phyloP scores from a whole-genome alignment of 30 jellyfish, hydroid and myxozoan genomes.

The Aurelia sp. region DNA sequence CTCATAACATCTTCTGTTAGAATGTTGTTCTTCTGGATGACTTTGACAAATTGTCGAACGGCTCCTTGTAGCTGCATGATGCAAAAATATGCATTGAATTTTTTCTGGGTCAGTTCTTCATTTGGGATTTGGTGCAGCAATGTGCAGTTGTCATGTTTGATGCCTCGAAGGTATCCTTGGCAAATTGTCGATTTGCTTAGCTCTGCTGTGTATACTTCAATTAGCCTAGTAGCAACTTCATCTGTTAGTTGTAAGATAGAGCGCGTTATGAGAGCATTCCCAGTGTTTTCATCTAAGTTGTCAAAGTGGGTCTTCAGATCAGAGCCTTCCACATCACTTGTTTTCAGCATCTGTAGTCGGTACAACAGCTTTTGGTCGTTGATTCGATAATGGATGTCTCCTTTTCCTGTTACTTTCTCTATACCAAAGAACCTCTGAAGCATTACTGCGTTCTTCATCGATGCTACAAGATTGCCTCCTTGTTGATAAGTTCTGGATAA shows the following conservation, averaged over 20 bases:
- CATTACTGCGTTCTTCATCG: constrained; percentile 21
- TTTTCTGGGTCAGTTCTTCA: not conserved
- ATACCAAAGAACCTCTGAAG: constrained; percentile 41
- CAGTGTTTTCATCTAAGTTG: constrained; percentile 1
- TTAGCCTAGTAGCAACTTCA: constrained; percentile 7
- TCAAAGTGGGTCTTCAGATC: constrained; percentile 7
- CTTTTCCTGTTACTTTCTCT: constrained; percentile 10
- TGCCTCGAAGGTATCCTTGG: constrained; percentile 21
- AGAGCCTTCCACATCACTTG: not conserved
- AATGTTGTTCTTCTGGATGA: not conserved
- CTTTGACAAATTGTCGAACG: constrained; percentile 1
- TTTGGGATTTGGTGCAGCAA: constrained; percentile 28
- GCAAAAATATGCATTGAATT: constrained; percentile 40
- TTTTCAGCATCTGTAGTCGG: constrained; percentile 2
- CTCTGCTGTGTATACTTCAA: constrained; percentile 7
- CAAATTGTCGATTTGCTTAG: constrained; percentile 4
- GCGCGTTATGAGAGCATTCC: constrained; percentile 11
- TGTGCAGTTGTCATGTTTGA: constrained; percentile 30
- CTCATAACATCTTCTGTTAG: not conserved
- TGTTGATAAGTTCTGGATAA: constrained; percentile 23
- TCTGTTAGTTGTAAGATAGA: constrained; percentile 6
- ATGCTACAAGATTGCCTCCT: not conserved
- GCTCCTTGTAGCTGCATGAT: constrained; percentile 47
- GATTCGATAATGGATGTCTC: constrained; percentile 4
- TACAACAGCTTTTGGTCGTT: constrained; percentile 10